Conservation (phyloP, 2,888 invertebrate species). For the Gnatocerus cornutus region DNA sequence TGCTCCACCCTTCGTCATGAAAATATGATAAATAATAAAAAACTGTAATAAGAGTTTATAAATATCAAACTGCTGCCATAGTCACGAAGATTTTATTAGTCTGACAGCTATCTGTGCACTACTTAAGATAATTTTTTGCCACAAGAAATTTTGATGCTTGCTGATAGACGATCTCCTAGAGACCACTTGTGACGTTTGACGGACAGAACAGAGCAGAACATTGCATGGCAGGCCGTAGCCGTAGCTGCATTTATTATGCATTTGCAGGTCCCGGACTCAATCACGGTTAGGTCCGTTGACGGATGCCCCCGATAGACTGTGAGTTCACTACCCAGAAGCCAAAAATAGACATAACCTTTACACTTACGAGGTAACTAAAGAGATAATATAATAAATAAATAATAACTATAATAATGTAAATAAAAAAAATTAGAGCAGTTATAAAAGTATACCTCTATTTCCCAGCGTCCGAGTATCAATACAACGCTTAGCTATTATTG, state of each 20-base stretch:
- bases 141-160: constrained; percentile 25
- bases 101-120: too few species aligned
- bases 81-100: too few species aligned
- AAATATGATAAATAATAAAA: too few species aligned
- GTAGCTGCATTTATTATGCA: constrained; percentile 60
- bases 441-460: too few species aligned
- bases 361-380: constrained; percentile 28
- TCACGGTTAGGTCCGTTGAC: constrained; percentile 62
- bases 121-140: too few species aligned
- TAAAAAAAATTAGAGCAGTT: too few species aligned
- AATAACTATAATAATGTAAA: not conserved
- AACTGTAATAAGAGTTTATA: too few species aligned
- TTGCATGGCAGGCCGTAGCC: constrained; percentile 54
- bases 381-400: not conserved
- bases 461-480: too few species aligned
- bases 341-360: constrained; percentile 51
- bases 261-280: constrained; percentile 61
- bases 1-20: too few species aligned
- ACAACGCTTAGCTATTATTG: not conserved
- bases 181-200: constrained; percentile 49
- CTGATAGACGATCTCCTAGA: constrained; percentile 41
- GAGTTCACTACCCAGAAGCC: constrained; percentile 40
- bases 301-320: constrained; percentile 58
- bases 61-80: too few species aligned
- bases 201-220: constrained; percentile 45